Base-by-base conservation (phyloP, 2,888 invertebrate species). In the Cryptocephalus moraei region DNA sequence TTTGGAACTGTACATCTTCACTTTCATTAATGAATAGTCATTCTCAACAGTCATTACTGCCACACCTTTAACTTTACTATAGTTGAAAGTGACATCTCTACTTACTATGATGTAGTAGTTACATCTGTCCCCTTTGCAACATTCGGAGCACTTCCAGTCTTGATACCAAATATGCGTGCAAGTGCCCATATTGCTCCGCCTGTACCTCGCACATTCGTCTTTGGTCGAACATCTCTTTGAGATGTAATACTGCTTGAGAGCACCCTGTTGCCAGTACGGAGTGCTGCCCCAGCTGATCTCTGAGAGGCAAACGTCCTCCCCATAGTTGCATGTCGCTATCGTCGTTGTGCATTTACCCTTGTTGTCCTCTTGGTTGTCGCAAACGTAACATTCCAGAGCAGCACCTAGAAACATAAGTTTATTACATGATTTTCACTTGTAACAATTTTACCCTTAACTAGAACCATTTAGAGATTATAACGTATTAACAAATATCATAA, bases 111-210 rank as follows among this genome's bases (percentile, higher is more conserved):
- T 82, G 69, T 84, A 96, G 68, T 90, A 95, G 70, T 96, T 96
- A 71, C 95, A 96, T 46, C 91, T 79, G 69, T 96, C 95, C 43
- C 95, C 95, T 63, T 86, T 86, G 66, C 96, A 96, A 70, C 95
- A 96, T 67, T 95, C 93, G 0, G 90, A 86, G 71, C 95, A 96
- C 54, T 85, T 84, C 96, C 95, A 96, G 71, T 96, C 95, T 64
- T 91, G 86, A 64, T 94, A 96, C 93, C 91, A 91, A 59, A 93
- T 89, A 62, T 91, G 84, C 1, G 91, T 88, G 62, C 93, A 94
- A 49, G 82, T 76, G 8, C 78, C 79, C 84, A 86, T 89, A 60
- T 81, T 81, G 36, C 76, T 75, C 47, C 78, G 78, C 49, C 87
- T 78, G 44, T 80, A 81, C 49, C 75, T 74, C 22, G 86, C 83